Percentiles rank a stretch among this genome's conserved stretches.
phyloP scores from a whole-genome alignment of 1,140 invertebrate genomes.

The Trachelipus rathkii region DNA sequence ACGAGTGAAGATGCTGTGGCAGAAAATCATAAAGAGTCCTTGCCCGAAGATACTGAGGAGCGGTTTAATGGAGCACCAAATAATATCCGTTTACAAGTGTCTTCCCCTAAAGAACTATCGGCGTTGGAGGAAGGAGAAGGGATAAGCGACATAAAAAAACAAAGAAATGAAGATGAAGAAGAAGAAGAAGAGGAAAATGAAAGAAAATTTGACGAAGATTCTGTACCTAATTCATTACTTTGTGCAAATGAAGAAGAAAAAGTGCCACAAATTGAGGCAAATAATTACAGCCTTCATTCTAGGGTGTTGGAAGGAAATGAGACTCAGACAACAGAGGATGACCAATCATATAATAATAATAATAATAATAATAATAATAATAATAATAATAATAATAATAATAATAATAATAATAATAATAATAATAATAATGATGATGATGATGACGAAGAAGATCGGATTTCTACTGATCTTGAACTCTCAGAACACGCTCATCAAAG shows the following conservation, averaged over 20 bases:
- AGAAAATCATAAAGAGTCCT: no score
- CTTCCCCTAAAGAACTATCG: not conserved
- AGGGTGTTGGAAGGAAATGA: not conserved
- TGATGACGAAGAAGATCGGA: not conserved
- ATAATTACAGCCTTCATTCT: conserved; percentile 2
- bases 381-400: no score
- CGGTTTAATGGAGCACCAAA: no score
- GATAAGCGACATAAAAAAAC: not conserved
- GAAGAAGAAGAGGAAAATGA: not conserved
- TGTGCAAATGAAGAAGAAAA: not conserved
- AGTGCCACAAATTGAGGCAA: not conserved
- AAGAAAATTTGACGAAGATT: not conserved
- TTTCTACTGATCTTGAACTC: not conserved
- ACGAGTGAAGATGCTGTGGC: not conserved
- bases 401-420: not conserved
- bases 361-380: not conserved
- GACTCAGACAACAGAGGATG: not conserved
- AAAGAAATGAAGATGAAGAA: not conserved
- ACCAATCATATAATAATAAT: not conserved
- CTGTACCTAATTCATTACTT: no score
- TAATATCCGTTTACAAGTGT: no score
- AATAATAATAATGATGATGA: no score
- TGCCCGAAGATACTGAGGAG: no score
- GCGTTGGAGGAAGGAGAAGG: not conserved
- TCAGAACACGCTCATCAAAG: not conserved